Percentiles rank a stretch among this genome's conserved stretches.
Evolutionary conservation across 2,797 vertebrate genomes (phyloP).

Genomic region (Gymnoscopelus braueri): DNA sequence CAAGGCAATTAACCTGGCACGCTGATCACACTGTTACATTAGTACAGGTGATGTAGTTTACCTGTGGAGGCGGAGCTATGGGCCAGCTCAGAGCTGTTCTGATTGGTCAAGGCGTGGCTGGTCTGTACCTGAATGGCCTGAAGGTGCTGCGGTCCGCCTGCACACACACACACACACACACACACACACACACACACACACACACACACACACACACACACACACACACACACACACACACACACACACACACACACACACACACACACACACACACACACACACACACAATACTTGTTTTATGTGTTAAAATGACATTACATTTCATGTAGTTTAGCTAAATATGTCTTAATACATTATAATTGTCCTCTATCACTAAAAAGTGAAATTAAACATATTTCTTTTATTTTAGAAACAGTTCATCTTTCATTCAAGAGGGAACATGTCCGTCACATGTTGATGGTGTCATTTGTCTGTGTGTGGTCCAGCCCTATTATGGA

Average conservation of each 20-base stretch:
- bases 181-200: neutral
- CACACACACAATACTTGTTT: neutral
- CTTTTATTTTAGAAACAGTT: too few species aligned
- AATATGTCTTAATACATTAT: too few species aligned
- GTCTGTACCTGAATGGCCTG: conserved; percentile 92
- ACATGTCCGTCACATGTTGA: too few species aligned
- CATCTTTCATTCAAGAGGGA: too few species aligned
- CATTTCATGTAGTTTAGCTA: too few species aligned
- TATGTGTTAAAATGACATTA: too few species aligned
- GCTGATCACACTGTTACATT: neutral
- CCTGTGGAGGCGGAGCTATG: conserved; percentile 88
- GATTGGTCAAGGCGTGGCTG: conserved; percentile 83
- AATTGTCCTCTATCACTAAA: too few species aligned
- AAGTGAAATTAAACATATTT: too few species aligned
- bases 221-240: neutral
- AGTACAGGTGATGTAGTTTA: conserved; percentile 47
- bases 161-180: conserved; percentile 56
- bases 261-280: neutral
- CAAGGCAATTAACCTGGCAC: too few species aligned
- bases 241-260: neutral
- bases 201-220: neutral
- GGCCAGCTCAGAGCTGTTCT: conserved; percentile 87
- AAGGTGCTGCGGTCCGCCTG: conserved; percentile 88
- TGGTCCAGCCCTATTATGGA: too few species aligned
- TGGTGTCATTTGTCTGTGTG: too few species aligned